phyloP scores from a whole-genome alignment of 2,113 vertebrate genomes.

The Malurus cyaneus region DNA sequence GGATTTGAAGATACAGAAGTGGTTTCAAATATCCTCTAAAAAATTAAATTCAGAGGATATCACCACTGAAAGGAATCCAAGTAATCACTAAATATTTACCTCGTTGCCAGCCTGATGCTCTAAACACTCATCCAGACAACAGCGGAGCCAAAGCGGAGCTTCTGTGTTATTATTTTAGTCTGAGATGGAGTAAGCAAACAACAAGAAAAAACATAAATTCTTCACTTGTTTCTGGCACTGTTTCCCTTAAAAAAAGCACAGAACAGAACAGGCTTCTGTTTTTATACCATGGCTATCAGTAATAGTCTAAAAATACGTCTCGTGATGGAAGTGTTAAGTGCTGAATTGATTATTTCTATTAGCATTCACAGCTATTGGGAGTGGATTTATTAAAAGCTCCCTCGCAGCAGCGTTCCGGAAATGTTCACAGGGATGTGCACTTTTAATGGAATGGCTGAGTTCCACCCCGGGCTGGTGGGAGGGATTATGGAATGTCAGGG shows the following conservation, averaged over 20 bases:
- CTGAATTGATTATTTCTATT: constrained; percentile 71
- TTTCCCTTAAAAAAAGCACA: background rate
- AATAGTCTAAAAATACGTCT: constrained; percentile 58
- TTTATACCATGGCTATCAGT: constrained; percentile 40
- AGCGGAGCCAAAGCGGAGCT: background rate
- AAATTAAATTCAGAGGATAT: background rate
- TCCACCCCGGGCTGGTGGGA: background rate
- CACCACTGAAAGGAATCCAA: background rate
- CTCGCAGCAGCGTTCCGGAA: constrained; percentile 4
- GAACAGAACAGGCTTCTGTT: constrained; percentile 11
- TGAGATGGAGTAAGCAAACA: background rate
- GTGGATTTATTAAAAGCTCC: constrained; percentile 48
- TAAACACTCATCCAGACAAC: background rate
- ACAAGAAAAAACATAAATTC: background rate
- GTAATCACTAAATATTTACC: background rate
- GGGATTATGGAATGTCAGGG: background rate
- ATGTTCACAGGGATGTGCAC: background rate
- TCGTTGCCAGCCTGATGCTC: background rate
- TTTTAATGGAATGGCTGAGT: constrained; percentile 9
- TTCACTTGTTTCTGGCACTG: constrained; percentile 10
- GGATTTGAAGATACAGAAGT: background rate
- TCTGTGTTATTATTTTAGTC: background rate
- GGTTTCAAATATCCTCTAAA: background rate
- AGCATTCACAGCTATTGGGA: constrained; percentile 36
- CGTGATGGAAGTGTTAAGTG: constrained; percentile 58